Percentiles rank a stretch among this genome's conserved stretches.
phyloP scores from a whole-genome alignment of 2,113 vertebrate genomes.

The Terrapene triunguis region DNA sequence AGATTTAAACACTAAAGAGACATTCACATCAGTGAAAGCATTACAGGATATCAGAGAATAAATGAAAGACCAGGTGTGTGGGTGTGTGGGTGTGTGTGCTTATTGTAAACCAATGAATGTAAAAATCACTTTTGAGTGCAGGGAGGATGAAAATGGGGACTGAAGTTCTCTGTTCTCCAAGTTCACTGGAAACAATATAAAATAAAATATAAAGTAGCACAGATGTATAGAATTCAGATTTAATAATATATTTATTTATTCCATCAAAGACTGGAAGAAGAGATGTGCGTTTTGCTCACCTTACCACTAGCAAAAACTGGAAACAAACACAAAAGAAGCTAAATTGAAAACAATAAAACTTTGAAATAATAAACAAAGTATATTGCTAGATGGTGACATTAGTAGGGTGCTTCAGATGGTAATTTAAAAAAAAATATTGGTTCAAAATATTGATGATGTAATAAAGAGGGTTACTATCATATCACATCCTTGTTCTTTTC shows the following conservation, averaged over 20 bases:
- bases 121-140: neutral
- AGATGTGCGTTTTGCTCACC: neutral
- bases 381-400: neutral
- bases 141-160: neutral
- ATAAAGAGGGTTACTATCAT: neutral
- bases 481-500: neutral
- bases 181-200: neutral
- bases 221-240: neutral
- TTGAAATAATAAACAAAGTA: neutral
- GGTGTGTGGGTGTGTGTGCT: neutral
- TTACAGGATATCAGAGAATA: neutral
- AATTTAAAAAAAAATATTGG: neutral
- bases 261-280: neutral
- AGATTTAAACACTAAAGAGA: too few relatives aligned
- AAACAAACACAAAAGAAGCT: neutral
- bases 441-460: neutral
- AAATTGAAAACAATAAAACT: neutral
- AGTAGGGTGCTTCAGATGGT: neutral
- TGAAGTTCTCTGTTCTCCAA: neutral
- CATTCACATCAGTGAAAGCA: neutral
- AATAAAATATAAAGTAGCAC: neutral
- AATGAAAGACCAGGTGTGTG: neutral
- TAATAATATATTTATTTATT: neutral
- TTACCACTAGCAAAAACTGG: neutral
- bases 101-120: neutral